Evolutionary conservation across 2,888 invertebrate species (phyloP).

Genomic region (Lucinisca nassula): DNA sequence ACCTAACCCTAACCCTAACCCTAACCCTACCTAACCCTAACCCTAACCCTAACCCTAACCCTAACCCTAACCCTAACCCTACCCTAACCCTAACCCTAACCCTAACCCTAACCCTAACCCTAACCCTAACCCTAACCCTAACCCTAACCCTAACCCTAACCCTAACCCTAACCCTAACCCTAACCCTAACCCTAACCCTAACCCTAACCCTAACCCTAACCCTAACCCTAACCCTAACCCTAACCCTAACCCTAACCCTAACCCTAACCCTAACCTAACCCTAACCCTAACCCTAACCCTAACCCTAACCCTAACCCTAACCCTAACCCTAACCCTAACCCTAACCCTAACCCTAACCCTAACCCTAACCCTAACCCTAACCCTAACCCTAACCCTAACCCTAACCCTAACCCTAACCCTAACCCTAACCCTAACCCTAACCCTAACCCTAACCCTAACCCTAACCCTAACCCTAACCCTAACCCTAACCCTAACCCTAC

Average conservation of each 20-base stretch:
- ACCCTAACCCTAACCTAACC: constrained; percentile 42
- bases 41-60: constrained; percentile 58
- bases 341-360: constrained; percentile 49
- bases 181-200: constrained; percentile 42
- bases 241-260: constrained; percentile 52
- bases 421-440: constrained; percentile 17
- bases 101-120: constrained; percentile 38
- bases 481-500: constrained; percentile 21
- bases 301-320: constrained; percentile 36
- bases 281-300: constrained; percentile 39
- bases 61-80: constrained; percentile 67
- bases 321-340: constrained; percentile 22
- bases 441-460: constrained; percentile 24
- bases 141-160: constrained; percentile 69
- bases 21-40: constrained; percentile 61
- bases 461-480: constrained; percentile 27
- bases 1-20: constrained; percentile 56
- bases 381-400: constrained; percentile 28
- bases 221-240: constrained; percentile 63
- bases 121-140: constrained; percentile 36
- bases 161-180: constrained; percentile 69
- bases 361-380: constrained; percentile 34
- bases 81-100: constrained; percentile 65
- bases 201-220: constrained; percentile 58
- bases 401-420: constrained; percentile 16